Evolutionary conservation across 2,797 vertebrate species (phyloP), one percentile per base, ranked within the genome.

Genomic region (Sternarchorhynchus goeldii): DNA sequence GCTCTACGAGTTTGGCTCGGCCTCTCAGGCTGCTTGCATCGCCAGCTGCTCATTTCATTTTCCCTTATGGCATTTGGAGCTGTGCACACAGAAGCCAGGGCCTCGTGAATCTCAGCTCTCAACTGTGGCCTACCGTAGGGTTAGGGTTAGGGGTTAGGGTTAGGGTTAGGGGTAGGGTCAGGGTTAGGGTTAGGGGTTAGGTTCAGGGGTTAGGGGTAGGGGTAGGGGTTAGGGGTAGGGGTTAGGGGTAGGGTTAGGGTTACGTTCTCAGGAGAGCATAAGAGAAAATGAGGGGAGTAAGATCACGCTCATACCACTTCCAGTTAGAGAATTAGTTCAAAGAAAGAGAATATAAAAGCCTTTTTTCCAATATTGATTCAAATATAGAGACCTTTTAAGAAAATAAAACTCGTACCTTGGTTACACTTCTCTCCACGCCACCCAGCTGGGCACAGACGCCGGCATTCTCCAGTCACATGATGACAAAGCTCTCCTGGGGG

Each of bases 401-500:
- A 69, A 36, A 12, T 29, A 67, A 50, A 58, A 66, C 64, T 63
- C 31, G 86, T 87, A 95, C 95, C 93, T 90, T 86, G 91, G 10
- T 88, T 81, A 0, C 95, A 96, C 85, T 71, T 84, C 21, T 90
- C 72, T 4, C 95, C 94, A 0, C 65, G 87, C 82, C 87, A 91
- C 39, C 95, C 95, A 0, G 25, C 83, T 0, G 93, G 92, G 80
- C 95, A 95, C 66, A 86, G 91, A 0, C 45, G 79, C 74, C 55
- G 73, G 18, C 95, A 95, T 53, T 85, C 72, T 0, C 95, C 95
- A 0, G 75, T 93, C 75, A 88, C 76, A 0, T 85, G 92, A 88
- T 94, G 87, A 0, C 95, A 96, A 29, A 86, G 56, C 32, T 69
- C 81, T 0, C 87, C 93, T 0, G 36, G 25, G 0, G 85, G 76